These are phyloP conservation scores for Actenoides hombroni DNA, from an alignment of 2,113 vertebrate genomes.

Conservation along the genomic window DNA sequence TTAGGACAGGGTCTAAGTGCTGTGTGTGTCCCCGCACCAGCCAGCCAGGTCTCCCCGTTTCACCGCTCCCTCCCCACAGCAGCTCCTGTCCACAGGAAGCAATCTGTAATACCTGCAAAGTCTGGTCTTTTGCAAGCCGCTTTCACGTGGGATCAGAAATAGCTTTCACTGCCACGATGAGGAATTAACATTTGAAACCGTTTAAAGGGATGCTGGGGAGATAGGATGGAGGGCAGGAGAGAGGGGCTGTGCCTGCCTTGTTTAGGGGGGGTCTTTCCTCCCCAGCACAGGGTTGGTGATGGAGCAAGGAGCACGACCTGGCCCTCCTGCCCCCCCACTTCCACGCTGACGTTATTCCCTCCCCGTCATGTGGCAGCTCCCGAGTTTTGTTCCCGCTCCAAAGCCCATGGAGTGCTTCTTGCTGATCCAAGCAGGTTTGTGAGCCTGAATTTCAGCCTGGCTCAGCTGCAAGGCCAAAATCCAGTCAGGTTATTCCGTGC, in stretches of 20 bases:
- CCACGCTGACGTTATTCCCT: fast-evolving
- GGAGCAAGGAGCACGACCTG: not conserved
- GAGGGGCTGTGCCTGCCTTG: not conserved
- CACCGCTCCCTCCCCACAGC: not conserved
- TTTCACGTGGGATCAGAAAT: constrained; percentile 51
- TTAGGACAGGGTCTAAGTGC: fast-evolving
- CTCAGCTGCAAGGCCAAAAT: not conserved
- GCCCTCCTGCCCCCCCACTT: not conserved
- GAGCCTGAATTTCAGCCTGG: not conserved
- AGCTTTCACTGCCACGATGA: not conserved
- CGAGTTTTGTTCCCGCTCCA: not conserved
- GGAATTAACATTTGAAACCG: constrained; percentile 33
- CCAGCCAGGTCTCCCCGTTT: not conserved
- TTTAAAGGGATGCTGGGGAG: not conserved
- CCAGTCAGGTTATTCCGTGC: not conserved
- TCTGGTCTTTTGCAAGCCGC: not conserved
- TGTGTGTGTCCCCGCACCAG: fast-evolving
- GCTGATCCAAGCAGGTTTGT: not conserved
- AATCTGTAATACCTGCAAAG: not conserved
- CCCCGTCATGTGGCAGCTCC: not conserved
- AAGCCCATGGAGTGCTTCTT: not conserved
- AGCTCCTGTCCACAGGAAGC: fast-evolving
- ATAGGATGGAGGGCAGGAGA: not conserved
- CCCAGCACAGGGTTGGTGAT: fast-evolving
- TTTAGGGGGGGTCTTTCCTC: not conserved